Base-by-base conservation (phyloP, 2,888 invertebrate genomes). In the Syritta pipiens region DNA sequence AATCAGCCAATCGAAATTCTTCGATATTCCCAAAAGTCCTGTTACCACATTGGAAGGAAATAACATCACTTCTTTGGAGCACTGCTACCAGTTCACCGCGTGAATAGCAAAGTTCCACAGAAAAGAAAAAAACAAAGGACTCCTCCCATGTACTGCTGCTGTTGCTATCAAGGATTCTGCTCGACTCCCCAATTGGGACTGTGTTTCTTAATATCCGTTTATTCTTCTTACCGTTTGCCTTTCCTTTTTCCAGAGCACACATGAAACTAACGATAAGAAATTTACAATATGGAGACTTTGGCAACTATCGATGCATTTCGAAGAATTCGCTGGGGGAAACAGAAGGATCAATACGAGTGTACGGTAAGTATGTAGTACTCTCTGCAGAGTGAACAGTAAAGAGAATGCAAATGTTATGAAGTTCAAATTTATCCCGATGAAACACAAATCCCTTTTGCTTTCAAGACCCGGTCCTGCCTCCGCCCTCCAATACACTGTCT, bases 251-350 rank as follows among this genome's bases (percentile, higher is more conserved):
- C 87, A 92, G 95, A 88, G 94, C 96, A 22, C 94, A 95, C 89
- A 96, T 97, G 96, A 94, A 94, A 88, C 90, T 97, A 85, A 96
- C 95, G 81, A 95, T 97, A 84, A 92, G 93, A 85, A 95, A 94
- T 90, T 91, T 97, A 77, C 94, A 94, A 88, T 90, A 92, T 67
- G 94, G 93, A 62, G 97, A 97, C 90, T 96, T 96, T 86, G 96
- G 96, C 81, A 95, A 94, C 90, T 97, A 97, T 89, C 91, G 95
- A 85, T 97, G 97, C 91, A 95, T 97, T 89, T 96, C 96, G 84
- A 97, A 97, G 90, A 97, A 97, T 90, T 96, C 96, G 59, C 92
- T 97, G 46, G 97, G 97, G 77, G 97, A 97, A 90, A 97, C 96
- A 6, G 96, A 97, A 90, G 96, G 96, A 84, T 96, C 96, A 84